These are phyloP conservation scores for Leptopilina myrica DNA, from an alignment of 2,888 invertebrate genomes.

Conservation along the genomic window DNA sequence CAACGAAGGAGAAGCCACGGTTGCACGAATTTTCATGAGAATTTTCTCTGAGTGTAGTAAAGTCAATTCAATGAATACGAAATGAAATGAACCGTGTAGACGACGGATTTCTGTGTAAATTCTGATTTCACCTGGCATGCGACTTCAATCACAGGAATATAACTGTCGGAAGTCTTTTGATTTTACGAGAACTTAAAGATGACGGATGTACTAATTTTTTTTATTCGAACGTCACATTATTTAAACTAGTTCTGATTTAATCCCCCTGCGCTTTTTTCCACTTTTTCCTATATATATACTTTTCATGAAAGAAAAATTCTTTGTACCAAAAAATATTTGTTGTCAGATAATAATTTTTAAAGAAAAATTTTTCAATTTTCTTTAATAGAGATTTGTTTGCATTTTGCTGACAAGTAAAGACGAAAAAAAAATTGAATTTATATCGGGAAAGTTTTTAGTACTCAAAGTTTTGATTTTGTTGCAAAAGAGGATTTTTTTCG, in stretches of 20 bases:
- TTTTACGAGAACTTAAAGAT: not conserved
- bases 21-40: not conserved
- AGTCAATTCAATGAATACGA: conserved; percentile 22
- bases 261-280: not conserved
- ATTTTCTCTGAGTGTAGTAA: not conserved
- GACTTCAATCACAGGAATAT: conserved; percentile 4
- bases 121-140: conserved; percentile 6
- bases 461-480: no score
- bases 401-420: no score
- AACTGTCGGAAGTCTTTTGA: not conserved
- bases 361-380: no score
- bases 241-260: not conserved
- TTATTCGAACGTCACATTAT: not conserved
- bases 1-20: not conserved
- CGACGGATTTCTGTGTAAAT: conserved; percentile 17
- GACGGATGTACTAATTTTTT: not conserved
- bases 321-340: no score
- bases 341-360: no score
- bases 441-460: no score
- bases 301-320: no score
- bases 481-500: no score
- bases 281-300: not conserved
- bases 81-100: conserved; percentile 24
- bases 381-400: no score
- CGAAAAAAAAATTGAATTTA: no score